phyloP scores from a whole-genome alignment of 2,797 vertebrate species.

The Phrynocephalus vlangalii region DNA sequence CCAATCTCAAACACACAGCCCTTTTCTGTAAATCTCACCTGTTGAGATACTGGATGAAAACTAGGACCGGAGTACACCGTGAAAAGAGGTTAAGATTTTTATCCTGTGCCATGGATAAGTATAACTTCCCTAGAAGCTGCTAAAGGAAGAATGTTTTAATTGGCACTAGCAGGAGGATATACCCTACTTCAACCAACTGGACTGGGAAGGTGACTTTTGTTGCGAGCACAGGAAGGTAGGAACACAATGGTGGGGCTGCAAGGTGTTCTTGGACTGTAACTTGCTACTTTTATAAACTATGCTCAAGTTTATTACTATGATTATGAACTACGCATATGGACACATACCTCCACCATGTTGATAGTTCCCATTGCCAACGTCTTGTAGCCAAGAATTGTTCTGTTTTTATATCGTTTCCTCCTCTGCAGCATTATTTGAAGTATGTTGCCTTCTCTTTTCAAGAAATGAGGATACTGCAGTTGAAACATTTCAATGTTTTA shows the following conservation, averaged over 20 bases:
- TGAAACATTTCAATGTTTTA: constrained; percentile 19
- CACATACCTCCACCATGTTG: constrained; percentile 93
- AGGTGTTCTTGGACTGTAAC: too few relatives aligned
- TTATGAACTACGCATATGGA: fast-evolving
- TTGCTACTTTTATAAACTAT: too few relatives aligned
- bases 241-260: too few relatives aligned
- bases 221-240: neutral
- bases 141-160: neutral
- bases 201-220: neutral
- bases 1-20: neutral
- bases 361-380: constrained; percentile 91
- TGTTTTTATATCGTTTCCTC: constrained; percentile 94
- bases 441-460: constrained; percentile 96
- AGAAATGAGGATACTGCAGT: constrained; percentile 93
- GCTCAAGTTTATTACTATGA: too few relatives aligned
- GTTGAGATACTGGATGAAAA: neutral
- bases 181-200: neutral
- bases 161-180: neutral
- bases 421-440: constrained; percentile 96
- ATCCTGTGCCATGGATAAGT: neutral
- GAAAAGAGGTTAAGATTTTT: neutral
- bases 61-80: neutral
- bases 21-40: neutral
- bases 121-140: neutral
- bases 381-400: constrained; percentile 96